A percentile compares a stretch with the other conserved stretches of the same genome.
Evolutionary conservation across 2,888 invertebrate genomes (phyloP).

Genomic region (Eristalis tenax): DNA sequence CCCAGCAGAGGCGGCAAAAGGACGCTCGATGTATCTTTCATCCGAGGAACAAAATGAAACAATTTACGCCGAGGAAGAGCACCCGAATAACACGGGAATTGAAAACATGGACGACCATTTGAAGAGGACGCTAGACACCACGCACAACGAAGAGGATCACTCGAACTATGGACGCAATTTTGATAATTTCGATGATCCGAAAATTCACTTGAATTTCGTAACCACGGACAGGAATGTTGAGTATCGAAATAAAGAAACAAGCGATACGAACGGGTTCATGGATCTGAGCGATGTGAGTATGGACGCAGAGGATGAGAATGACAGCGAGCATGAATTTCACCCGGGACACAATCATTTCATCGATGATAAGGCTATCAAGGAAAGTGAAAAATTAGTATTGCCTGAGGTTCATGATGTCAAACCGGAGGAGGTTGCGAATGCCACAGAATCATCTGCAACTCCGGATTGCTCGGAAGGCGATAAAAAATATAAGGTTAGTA

Average conservation of each 20-base stretch:
- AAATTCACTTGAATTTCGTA: slow-evolving; percentile 73
- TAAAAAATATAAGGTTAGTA: not conserved
- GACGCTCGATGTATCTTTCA: not conserved
- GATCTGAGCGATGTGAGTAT: slow-evolving; percentile 91
- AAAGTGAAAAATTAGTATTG: not conserved
- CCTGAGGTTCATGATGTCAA: not conserved
- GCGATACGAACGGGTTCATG: slow-evolving; percentile 75
- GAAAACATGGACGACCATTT: not conserved
- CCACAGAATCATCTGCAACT: not conserved
- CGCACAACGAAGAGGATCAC: slow-evolving; percentile 11
- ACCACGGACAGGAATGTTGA: slow-evolving; percentile 73
- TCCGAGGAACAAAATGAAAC: not conserved
- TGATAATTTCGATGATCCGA: slow-evolving; percentile 72
- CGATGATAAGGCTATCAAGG: slow-evolving; percentile 26
- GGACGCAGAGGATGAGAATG: slow-evolving; percentile 84
- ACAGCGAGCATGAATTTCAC: slow-evolving; percentile 66
- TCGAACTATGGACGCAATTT: slow-evolving; percentile 63
- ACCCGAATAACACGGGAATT: not conserved
- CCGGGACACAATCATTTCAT: slow-evolving; percentile 26
- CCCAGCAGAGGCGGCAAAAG: not conserved
- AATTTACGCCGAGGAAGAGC: not conserved
- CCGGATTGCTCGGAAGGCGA: not conserved
- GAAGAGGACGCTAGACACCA: slow-evolving; percentile 7
- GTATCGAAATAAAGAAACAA: slow-evolving; percentile 65
- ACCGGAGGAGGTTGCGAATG: not conserved